A percentile compares a stretch with the other conserved stretches of the same genome.
Conservation (phyloP, 1,140 invertebrate species). For the Lasaia peninsularis region DNA sequence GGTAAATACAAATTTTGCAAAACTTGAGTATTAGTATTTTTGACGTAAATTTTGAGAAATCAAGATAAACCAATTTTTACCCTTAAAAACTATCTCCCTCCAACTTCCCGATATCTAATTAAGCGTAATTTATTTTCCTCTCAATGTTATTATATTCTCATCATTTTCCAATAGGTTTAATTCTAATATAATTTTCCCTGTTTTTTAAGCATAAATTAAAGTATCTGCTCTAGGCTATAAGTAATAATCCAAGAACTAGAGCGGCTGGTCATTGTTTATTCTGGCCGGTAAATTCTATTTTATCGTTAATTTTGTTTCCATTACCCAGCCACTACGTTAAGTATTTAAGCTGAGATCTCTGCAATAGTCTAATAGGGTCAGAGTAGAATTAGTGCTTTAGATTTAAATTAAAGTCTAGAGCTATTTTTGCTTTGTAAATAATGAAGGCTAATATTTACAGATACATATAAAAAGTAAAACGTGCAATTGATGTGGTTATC, state of each 20-base stretch:
- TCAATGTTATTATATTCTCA: too few species aligned
- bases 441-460: background rate
- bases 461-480: too few species aligned
- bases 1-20: too few species aligned
- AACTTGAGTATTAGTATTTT: too few species aligned
- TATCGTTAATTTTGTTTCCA: background rate
- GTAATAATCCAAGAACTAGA: background rate
- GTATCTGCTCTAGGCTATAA: background rate
- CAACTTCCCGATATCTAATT: too few species aligned
- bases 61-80: too few species aligned
- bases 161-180: too few species aligned
- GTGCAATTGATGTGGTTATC: too few species aligned
- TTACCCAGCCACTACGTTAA: background rate
- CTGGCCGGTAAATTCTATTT: background rate
- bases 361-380: background rate
- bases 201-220: background rate
- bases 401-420: background rate
- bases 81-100: too few species aligned
- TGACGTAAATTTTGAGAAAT: too few species aligned
- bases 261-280: background rate
- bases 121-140: too few species aligned
- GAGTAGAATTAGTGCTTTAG: background rate
- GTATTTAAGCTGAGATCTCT: background rate
- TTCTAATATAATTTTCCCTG: too few species aligned
- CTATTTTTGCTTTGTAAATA: background rate